Conservation (phyloP, 2,797 vertebrate genomes). For the Sphaeramia orbicularis region DNA sequence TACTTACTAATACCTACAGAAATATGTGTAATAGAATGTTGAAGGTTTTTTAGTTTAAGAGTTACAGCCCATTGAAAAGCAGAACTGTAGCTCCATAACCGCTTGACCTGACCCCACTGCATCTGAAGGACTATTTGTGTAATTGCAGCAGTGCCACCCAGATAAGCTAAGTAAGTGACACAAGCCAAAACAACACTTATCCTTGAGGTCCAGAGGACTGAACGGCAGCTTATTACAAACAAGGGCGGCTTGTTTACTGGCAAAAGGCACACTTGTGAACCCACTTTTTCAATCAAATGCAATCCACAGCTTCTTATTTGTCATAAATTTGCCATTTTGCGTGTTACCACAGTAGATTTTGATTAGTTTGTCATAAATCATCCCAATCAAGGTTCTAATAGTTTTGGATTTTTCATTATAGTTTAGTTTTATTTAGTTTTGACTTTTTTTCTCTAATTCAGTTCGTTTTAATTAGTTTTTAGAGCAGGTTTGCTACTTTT, state of each 20-base stretch:
- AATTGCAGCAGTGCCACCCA: background rate
- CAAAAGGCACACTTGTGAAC: background rate
- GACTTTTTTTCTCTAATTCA: no score
- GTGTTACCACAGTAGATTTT: background rate
- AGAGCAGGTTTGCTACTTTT: no score
- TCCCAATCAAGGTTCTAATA: no score
- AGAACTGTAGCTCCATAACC: no score
- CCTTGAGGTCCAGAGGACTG: background rate
- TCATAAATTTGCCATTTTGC: background rate
- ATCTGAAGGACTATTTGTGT: background rate
- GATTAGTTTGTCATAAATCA: background rate
- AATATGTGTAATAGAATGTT: no score
- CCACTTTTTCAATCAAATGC: background rate
- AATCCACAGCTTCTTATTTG: constrained; percentile 3
- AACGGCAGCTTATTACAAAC: background rate
- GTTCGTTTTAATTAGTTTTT: no score
- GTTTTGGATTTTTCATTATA: no score
- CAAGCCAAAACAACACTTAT: background rate
- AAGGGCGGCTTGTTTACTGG: background rate
- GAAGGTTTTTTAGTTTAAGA: no score
- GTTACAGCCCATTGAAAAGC: no score
- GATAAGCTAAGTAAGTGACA: constrained; percentile 9
- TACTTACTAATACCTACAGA: no score
- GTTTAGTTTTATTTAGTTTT: no score
- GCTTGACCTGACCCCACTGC: no score